Conservation (phyloP, 2,113 vertebrate species). For the Chascanopsetta lugubris region DNA sequence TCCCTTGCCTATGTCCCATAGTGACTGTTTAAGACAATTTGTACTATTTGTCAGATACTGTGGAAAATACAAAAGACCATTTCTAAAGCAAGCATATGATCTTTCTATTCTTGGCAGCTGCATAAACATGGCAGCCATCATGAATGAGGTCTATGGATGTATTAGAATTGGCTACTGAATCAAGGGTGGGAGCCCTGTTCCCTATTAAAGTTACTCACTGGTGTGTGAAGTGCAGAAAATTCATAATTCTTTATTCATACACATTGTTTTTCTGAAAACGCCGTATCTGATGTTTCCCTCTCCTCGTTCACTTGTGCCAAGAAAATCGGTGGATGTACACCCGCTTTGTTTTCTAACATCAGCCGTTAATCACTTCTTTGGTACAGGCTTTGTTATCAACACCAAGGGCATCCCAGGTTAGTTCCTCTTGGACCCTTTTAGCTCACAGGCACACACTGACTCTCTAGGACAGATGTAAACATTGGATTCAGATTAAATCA, state of each 20-base stretch:
- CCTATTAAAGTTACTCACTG: too few relatives aligned
- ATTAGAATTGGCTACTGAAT: too few relatives aligned
- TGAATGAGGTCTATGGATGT: too few relatives aligned
- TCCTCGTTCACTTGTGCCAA: constrained; percentile 19
- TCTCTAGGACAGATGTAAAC: neutral
- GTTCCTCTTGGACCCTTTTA: neutral
- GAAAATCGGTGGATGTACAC: constrained; percentile 48
- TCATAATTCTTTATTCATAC: too few relatives aligned
- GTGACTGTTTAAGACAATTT: too few relatives aligned
- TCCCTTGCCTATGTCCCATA: too few relatives aligned
- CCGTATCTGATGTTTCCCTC: constrained; percentile 35
- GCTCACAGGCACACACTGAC: constrained; percentile 9
- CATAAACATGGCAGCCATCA: too few relatives aligned
- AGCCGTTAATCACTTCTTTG: constrained; percentile 42
- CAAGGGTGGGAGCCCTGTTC: too few relatives aligned
- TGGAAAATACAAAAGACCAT: too few relatives aligned
- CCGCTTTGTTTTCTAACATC: constrained; percentile 24
- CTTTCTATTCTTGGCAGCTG: too few relatives aligned
- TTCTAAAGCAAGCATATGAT: too few relatives aligned
- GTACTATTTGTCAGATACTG: too few relatives aligned
- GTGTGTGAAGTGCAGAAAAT: constrained; percentile 1
- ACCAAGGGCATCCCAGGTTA: neutral
- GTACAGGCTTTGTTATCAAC: constrained; percentile 15
- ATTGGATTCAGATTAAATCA: neutral
- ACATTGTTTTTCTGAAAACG: constrained; percentile 32